Percentiles rank a stretch among this genome's conserved stretches.
Evolutionary conservation across 2,797 vertebrate species (phyloP).

Genomic region (Gobionotothen gibberifrons): DNA sequence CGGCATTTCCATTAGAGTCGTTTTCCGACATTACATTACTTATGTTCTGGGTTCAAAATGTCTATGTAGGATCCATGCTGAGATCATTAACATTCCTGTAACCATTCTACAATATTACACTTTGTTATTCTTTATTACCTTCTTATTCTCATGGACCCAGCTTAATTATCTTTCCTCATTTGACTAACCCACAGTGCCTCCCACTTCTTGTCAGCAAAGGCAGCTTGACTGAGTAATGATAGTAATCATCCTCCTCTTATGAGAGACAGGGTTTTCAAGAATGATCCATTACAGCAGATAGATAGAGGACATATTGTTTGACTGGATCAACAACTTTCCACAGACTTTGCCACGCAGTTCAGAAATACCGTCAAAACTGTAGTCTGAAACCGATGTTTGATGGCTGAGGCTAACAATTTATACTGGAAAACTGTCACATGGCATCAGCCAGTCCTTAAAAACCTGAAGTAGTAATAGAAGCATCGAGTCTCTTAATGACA

Average conservation of each 20-base stretch:
- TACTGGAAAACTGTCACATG: slow-evolving; percentile 9
- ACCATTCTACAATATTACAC: slow-evolving; percentile 36
- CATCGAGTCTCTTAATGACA: slow-evolving; percentile 7
- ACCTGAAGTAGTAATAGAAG: slow-evolving; percentile 1
- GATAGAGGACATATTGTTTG: slow-evolving; percentile 34
- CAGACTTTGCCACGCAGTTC: slow-evolving; percentile 26
- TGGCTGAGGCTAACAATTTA: not conserved
- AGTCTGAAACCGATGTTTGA: slow-evolving; percentile 11
- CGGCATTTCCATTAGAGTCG: not conserved
- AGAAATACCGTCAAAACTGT: slow-evolving; percentile 9
- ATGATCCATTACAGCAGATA: slow-evolving; percentile 47
- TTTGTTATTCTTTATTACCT: slow-evolving; percentile 55
- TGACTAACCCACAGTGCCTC: slow-evolving; percentile 61
- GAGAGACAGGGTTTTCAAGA: slow-evolving; percentile 52
- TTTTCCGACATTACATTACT: not conserved
- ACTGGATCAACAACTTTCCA: slow-evolving; percentile 22
- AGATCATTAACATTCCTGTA: slow-evolving; percentile 30
- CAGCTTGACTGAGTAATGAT: slow-evolving; percentile 75
- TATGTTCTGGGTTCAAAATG: slow-evolving; percentile 21
- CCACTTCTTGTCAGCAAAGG: slow-evolving; percentile 65
- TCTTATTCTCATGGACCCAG: slow-evolving; percentile 45
- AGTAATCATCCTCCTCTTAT: slow-evolving; percentile 72
- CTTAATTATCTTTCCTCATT: slow-evolving; percentile 66
- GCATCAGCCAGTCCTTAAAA: not conserved
- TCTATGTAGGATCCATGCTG: slow-evolving; percentile 4